A percentile compares a stretch with the other conserved stretches of the same genome.
These are phyloP conservation scores for Drosophila aldrichi DNA, from an alignment of 2,888 invertebrate species.

Conservation along the genomic window DNA sequence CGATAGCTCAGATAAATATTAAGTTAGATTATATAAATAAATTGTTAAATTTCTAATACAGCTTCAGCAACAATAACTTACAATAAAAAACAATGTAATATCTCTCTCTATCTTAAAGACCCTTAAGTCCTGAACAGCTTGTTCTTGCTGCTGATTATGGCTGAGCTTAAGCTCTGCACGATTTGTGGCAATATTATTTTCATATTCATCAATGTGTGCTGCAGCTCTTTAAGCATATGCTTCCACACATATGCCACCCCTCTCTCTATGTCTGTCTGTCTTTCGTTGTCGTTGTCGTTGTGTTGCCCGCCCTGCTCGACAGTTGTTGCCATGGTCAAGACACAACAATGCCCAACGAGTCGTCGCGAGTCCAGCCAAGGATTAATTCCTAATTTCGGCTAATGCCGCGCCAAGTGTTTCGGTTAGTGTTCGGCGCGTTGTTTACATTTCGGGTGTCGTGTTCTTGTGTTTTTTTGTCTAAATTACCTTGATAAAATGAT, in stretches of 20 bases:
- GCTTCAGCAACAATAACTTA: background rate
- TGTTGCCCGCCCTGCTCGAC: slow-evolving; percentile 23
- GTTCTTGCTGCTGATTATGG: background rate
- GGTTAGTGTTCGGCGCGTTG: slow-evolving; percentile 39
- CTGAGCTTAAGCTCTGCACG: background rate
- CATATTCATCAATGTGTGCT: background rate
- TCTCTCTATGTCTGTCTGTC: background rate
- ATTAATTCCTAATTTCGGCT: slow-evolving; percentile 82
- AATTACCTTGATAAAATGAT: slow-evolving; percentile 82
- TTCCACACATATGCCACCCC: slow-evolving; percentile 8
- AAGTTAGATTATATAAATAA: background rate
- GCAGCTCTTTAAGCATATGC: slow-evolving; percentile 22
- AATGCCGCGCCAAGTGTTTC: slow-evolving; percentile 68
- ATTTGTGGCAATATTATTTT: background rate
- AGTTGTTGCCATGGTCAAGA: slow-evolving; percentile 55
- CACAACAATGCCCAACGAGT: slow-evolving; percentile 35
- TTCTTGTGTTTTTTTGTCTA: slow-evolving; percentile 62
- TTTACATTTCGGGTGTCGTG: slow-evolving; percentile 67
- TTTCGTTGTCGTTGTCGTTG: background rate
- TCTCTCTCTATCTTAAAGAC: background rate
- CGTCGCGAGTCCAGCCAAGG: slow-evolving; percentile 56
- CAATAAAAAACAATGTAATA: background rate
- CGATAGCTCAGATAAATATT: no score
- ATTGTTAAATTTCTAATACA: background rate
- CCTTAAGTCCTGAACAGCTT: background rate